Conservation (phyloP, 2,888 invertebrate species). For the Boloria selene region DNA sequence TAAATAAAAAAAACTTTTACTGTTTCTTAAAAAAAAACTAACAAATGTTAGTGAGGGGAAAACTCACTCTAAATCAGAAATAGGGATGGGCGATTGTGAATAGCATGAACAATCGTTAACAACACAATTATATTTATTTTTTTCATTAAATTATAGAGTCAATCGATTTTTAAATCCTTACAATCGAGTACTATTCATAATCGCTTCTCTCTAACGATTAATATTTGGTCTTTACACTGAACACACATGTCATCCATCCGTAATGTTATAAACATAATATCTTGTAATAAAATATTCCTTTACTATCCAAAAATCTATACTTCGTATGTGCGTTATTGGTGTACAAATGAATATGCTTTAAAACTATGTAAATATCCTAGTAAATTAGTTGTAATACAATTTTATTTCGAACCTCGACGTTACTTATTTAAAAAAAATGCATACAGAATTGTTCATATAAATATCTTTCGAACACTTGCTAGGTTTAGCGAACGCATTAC, state of each 20-base stretch:
- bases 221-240: conserved; percentile 45
- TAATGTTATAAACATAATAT: conserved; percentile 6
- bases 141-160: too few relatives aligned
- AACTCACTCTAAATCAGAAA: conserved; percentile 40
- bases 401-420: too few relatives aligned
- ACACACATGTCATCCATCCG: conserved; percentile 44
- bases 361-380: too few relatives aligned
- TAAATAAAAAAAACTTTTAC: conserved; percentile 64
- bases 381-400: too few relatives aligned
- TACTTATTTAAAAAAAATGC: too few relatives aligned
- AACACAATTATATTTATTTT: too few relatives aligned
- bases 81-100: not conserved
- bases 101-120: not conserved
- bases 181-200: not conserved
- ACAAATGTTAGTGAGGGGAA: conserved; percentile 47
- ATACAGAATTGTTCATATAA: too few relatives aligned
- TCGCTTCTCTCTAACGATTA: conserved; percentile 1
- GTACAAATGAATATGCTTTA: too few relatives aligned
- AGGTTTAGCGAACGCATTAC: too few relatives aligned
- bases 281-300: not conserved
- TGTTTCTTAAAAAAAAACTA: conserved; percentile 63
- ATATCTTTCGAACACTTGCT: too few relatives aligned
- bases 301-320: not conserved
- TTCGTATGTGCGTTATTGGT: too few relatives aligned
- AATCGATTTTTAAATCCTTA: not conserved